Evolutionary conservation across 2,888 invertebrate genomes (phyloP).

Genomic region (Acronicta leporina): DNA sequence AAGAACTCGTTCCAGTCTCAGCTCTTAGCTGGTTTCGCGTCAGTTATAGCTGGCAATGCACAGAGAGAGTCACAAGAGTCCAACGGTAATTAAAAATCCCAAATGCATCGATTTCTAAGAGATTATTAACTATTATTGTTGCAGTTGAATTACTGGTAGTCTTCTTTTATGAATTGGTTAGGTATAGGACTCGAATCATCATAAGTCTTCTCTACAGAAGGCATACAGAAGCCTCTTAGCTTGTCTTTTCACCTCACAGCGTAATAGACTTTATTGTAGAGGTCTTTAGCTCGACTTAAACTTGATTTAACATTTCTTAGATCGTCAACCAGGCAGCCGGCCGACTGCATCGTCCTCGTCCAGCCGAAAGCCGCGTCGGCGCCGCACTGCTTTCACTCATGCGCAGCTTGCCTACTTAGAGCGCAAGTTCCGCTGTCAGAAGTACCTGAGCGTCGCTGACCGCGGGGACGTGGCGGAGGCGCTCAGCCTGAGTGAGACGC

Average conservation of each 20-base stretch:
- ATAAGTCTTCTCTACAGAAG: no score
- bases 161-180: no score
- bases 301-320: conserved; percentile 50
- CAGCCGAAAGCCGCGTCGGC: conserved; percentile 94
- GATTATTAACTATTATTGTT: background rate
- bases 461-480: conserved; percentile 97
- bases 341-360: conserved; percentile 69
- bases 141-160: no score
- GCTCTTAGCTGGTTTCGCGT: conserved; percentile 81
- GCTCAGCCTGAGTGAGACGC: conserved; percentile 96
- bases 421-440: conserved; percentile 97
- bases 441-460: conserved; percentile 97
- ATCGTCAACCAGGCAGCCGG: conserved; percentile 67
- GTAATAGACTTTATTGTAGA: no score
- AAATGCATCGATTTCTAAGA: no score
- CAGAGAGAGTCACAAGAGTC: conserved; percentile 79
- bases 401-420: conserved; percentile 97
- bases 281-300: background rate
- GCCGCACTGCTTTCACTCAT: conserved; percentile 97
- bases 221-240: no score
- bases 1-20: conserved; percentile 83
- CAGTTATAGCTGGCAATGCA: conserved; percentile 80
- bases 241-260: no score
- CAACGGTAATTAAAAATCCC: conserved; percentile 73
- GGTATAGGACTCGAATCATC: no score